phyloP scores from a whole-genome alignment of 2,888 invertebrate genomes.

The Drosophila testacea region DNA sequence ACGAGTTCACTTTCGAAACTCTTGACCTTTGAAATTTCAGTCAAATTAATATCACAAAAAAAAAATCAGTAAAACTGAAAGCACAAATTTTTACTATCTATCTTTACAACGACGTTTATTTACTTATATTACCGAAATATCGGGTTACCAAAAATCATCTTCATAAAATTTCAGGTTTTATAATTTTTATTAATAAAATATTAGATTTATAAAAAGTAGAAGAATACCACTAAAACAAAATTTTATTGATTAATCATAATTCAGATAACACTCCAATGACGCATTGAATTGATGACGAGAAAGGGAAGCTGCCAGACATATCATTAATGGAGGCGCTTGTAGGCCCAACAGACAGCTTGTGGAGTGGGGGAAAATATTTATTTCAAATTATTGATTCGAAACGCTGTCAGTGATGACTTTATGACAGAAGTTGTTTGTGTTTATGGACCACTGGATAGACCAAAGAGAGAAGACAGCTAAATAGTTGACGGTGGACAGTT shows the following conservation, averaged over 20 bases:
- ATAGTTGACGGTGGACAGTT: conserved; percentile 78
- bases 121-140: no score
- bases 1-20: no score
- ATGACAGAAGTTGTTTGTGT: conserved; percentile 67
- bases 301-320: conserved; percentile 38
- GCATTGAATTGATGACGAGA: conserved; percentile 26
- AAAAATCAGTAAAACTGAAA: no score
- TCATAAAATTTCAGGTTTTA: no score
- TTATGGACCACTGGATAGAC: conserved; percentile 53
- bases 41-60: no score
- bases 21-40: no score
- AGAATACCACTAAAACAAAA: neutral
- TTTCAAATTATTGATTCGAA: conserved; percentile 70
- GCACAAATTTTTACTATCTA: no score
- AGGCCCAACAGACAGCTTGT: conserved; percentile 25
- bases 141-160: neutral
- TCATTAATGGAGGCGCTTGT: conserved; percentile 40
- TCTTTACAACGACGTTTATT: no score
- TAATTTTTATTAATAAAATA: neutral
- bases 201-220: neutral
- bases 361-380: conserved; percentile 32
- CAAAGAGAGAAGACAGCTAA: conserved; percentile 54
- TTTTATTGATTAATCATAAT: conserved; percentile 18
- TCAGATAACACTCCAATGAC: conserved; percentile 20
- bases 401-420: conserved; percentile 72